phyloP scores from a whole-genome alignment of 2,797 vertebrate genomes.

The Pantherophis vulpinus region DNA sequence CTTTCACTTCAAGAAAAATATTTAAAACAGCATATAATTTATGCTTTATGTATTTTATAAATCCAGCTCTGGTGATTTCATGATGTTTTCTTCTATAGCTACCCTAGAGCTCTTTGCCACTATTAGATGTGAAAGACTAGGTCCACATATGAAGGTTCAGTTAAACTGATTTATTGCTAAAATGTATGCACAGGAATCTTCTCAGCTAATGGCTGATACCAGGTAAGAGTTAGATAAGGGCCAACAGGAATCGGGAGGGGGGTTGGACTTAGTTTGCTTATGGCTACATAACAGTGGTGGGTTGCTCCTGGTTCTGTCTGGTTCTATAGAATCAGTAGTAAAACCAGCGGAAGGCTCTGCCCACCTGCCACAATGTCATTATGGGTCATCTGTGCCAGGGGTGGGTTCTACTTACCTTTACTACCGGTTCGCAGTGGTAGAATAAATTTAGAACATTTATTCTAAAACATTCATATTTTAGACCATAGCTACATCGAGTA shows the following conservation, averaged over 20 bases:
- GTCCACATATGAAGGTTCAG: background rate
- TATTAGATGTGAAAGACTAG: background rate
- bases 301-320: background rate
- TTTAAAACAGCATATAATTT: background rate
- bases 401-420: no score
- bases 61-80: background rate
- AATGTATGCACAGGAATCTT: background rate
- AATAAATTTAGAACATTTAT: background rate
- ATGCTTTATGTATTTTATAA: constrained; percentile 1
- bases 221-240: background rate
- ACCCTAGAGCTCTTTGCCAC: background rate
- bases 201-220: background rate
- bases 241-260: background rate
- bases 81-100: background rate
- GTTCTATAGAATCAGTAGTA: no score
- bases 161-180: background rate
- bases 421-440: no score
- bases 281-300: background rate
- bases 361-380: no score
- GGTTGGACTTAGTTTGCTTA: background rate
- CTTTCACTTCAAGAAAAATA: background rate
- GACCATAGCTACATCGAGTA: background rate
- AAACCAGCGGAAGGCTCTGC: no score
- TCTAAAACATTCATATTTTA: background rate
- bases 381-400: no score